These are phyloP conservation scores for Pantherophis guttatus DNA, from an alignment of 2,113 vertebrate genomes.

Conservation along the genomic window DNA sequence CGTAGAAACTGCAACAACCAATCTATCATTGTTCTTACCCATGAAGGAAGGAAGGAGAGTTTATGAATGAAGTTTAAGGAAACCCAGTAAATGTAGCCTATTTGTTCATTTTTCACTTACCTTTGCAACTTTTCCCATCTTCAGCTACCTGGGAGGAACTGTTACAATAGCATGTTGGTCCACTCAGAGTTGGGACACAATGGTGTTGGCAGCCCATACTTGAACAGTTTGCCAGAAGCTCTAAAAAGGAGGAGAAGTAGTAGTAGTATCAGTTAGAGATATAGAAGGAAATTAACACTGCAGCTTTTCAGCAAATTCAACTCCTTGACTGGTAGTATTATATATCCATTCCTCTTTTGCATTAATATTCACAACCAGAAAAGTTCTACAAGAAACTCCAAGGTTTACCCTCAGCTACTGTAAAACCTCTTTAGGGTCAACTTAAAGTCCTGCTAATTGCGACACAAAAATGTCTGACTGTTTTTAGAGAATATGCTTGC, in stretches of 20 bases:
- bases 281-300: background rate
- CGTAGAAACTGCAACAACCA: background rate
- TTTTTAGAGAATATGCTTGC: background rate
- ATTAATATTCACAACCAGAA: background rate
- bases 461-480: background rate
- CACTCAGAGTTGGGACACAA: constrained; percentile 80
- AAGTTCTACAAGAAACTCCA: background rate
- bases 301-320: background rate
- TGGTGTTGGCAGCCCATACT: constrained; percentile 78
- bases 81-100: background rate
- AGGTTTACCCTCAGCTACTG: background rate
- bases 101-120: constrained; percentile 62
- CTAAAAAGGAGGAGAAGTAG: constrained; percentile 48
- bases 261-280: background rate
- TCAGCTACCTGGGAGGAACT: constrained; percentile 83
- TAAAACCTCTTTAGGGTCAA: background rate
- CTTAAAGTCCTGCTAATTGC: background rate
- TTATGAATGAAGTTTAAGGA: background rate
- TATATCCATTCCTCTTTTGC: background rate
- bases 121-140: constrained; percentile 87
- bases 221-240: constrained; percentile 77
- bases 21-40: background rate
- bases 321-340: background rate
- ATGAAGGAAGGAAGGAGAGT: background rate
- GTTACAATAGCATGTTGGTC: constrained; percentile 87